Base-by-base conservation (phyloP, 2,888 invertebrate genomes). In the Volucella inflata region DNA sequence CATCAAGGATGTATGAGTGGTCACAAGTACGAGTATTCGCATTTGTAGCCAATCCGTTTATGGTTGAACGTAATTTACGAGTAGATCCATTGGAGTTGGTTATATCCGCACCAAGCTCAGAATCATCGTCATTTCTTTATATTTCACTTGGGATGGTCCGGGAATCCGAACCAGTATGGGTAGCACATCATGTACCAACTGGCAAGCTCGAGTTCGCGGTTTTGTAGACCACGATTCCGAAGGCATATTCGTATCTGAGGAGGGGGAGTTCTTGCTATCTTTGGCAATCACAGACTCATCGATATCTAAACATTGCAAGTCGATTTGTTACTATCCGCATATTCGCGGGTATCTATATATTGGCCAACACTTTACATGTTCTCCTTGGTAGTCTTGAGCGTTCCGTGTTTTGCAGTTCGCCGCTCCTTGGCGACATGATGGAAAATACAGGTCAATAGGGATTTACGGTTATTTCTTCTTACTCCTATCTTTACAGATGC, bases 401-500 rank as follows among this genome's bases (percentile, higher is more conserved):
- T 59, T 46, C 14, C 10, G 42, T 51, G 11, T 40, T 30, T 16
- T 55, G 46, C 21, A 42, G 64, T 16, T 55, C 46, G 60, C 60
- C 62, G 51, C 59, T 51, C 53, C 68, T 57, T 70, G 74, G 65
- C 46, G 62, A 78, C 80, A 81, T 51, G 76, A 50, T 71, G 76
- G 53, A 55, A 67, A 68, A 85, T 81, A 67, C 85, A 57, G 85
- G 85, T 85, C 85, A 85, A 85, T 81, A 85, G 81, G 85, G 81
- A 76, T 77, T 85, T 81, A 85, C 85, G 76, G 85, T 85, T 85
- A 81, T 81, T 72, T 72, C 64, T 72, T 71, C 68, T 77, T 77
- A 67, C 64, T 78, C 40, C 53, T 57, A 76, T 60, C 80, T 68
- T 75, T 68, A 21, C 21, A 1, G 21, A 21, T 21, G 0, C 4